phyloP scores from a whole-genome alignment of 2,888 invertebrate genomes.

The Plagodis dolabraria region DNA sequence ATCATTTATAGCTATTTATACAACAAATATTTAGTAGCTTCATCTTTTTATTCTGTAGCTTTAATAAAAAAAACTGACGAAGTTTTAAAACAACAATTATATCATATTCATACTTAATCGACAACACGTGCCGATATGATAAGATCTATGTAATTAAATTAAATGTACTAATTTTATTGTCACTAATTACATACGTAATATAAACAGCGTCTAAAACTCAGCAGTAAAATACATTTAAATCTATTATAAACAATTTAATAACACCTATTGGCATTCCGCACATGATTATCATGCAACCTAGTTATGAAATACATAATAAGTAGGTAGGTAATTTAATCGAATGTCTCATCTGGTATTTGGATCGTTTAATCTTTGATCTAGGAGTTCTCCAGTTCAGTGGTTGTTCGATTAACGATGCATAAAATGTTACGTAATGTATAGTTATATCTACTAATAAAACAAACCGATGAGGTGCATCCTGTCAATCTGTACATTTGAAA shows the following conservation, averaged over 20 bases:
- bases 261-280: background rate
- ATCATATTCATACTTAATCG: no score
- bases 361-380: conserved; percentile 15
- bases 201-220: conserved; percentile 1
- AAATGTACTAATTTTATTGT: conserved; percentile 1
- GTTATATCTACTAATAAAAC: background rate
- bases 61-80: no score
- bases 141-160: no score
- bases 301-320: background rate
- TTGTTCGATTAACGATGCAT: conserved; percentile 43
- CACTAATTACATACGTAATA: conserved; percentile 9
- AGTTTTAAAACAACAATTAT: no score
- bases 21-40: no score
- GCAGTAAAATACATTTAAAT: background rate
- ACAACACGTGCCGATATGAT: no score
- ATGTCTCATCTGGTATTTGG: conserved; percentile 13
- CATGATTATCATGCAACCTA: conserved; percentile 6
- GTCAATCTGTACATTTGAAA: no score
- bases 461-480: no score
- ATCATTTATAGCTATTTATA: no score
- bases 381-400: conserved; percentile 36
- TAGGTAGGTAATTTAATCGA: conserved; percentile 3
- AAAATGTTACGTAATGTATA: conserved; percentile 34
- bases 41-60: no score
- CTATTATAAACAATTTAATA: conserved; percentile 8